phyloP scores from a whole-genome alignment of 2,797 vertebrate species.

The Parotocinclus haroldoi region DNA sequence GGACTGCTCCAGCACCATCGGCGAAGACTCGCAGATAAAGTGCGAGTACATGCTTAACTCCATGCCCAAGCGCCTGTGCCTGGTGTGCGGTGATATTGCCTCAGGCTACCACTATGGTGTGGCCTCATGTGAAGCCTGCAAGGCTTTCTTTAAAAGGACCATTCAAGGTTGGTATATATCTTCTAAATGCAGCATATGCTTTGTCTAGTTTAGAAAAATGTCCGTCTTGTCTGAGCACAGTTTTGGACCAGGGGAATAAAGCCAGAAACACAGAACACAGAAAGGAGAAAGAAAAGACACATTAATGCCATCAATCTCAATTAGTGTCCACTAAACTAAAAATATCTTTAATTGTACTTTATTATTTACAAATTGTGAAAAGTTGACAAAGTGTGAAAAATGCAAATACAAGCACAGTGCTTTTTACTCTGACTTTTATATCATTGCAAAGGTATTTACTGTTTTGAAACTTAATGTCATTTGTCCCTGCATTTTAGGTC shows the following conservation, averaged over 20 bases:
- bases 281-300: too few species aligned
- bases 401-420: too few species aligned
- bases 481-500: too few species aligned
- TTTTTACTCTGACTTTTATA: too few species aligned
- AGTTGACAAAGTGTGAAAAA: too few species aligned
- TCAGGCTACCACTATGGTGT: conserved; percentile 98
- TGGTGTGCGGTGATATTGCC: conserved; percentile 97
- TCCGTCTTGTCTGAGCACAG: not conserved
- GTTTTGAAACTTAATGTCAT: too few species aligned
- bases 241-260: conserved; percentile 1
- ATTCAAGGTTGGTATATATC: conserved; percentile 91
- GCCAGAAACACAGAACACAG: too few species aligned
- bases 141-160: conserved; percentile 99
- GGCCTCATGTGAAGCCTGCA: conserved; percentile 98
- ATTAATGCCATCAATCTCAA: too few species aligned
- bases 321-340: too few species aligned
- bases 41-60: conserved; percentile 99
- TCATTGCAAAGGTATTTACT: too few species aligned
- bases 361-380: too few species aligned
- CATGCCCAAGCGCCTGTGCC: conserved; percentile 98
- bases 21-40: conserved; percentile 98
- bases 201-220: not conserved
- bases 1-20: conserved; percentile 96
- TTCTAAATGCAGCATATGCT: conserved; percentile 22
- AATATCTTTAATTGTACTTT: too few species aligned